Percentiles rank a stretch among this genome's conserved stretches.
These are phyloP conservation scores for Deilephila elpenor DNA, from an alignment of 2,888 invertebrate genomes.

Conservation along the genomic window DNA sequence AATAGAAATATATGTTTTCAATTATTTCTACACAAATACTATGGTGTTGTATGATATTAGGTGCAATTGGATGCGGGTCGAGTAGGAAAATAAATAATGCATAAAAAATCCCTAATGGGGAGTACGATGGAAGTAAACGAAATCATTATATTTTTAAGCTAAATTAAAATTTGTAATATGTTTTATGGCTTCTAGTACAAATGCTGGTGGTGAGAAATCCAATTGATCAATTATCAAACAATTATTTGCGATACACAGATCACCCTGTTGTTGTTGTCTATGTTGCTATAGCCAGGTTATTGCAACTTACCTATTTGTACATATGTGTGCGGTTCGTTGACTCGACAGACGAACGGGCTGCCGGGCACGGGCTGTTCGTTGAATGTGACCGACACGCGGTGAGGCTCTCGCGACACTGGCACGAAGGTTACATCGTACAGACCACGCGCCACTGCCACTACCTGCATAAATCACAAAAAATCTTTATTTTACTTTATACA, in stretches of 20 bases:
- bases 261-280: neutral
- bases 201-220: too few species aligned
- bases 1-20: neutral
- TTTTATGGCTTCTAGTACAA: too few species aligned
- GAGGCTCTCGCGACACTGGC: conserved; percentile 94
- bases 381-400: conserved; percentile 97
- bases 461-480: conserved; percentile 73
- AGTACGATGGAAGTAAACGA: too few species aligned
- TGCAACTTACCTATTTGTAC: conserved; percentile 86
- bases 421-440: conserved; percentile 96
- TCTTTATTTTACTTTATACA: too few species aligned
- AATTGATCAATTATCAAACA: too few species aligned
- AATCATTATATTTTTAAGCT: too few species aligned
- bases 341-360: conserved; percentile 94
- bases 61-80: too few species aligned
- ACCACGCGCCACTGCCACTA: conserved; percentile 94
- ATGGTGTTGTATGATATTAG: neutral
- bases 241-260: too few species aligned
- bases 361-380: conserved; percentile 96
- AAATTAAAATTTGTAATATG: too few species aligned
- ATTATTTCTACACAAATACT: too few species aligned
- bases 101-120: too few species aligned
- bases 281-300: neutral
- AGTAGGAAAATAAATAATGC: too few species aligned
- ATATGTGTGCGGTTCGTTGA: conserved; percentile 89